A percentile compares a stretch with the other conserved stretches of the same genome.
Evolutionary conservation across 2,888 invertebrate genomes (phyloP).

Genomic region (Drosophila meridiana): DNA sequence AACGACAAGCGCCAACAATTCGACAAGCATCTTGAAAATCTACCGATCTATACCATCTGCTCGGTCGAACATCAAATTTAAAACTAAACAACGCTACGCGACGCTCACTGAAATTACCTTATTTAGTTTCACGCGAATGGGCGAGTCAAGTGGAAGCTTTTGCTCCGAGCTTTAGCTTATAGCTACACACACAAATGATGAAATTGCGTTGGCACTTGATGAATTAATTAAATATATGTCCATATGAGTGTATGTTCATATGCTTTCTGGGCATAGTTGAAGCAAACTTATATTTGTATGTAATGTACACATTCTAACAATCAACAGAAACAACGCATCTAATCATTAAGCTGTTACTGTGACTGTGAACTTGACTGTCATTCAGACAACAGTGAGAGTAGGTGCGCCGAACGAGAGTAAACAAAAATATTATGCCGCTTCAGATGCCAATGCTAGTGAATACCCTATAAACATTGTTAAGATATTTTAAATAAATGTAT

Average conservation of each 20-base stretch:
- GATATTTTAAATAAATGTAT: not conserved
- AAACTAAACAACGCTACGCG: constrained; percentile 14
- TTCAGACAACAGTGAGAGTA: not conserved
- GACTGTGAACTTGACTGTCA: constrained; percentile 21
- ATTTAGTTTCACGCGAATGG: constrained; percentile 1
- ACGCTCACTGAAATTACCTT: constrained; percentile 7
- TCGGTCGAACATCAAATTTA: not conserved
- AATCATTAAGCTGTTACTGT: not conserved
- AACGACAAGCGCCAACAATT: constrained; percentile 24
- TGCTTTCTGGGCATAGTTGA: not conserved
- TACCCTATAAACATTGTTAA: not conserved
- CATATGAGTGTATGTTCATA: not conserved
- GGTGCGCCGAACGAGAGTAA: not conserved
- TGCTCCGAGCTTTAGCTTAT: constrained; percentile 13
- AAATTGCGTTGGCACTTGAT: constrained; percentile 12
- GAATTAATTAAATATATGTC: not conserved
- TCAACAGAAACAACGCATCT: constrained; percentile 1
- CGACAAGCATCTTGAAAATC: constrained; percentile 31
- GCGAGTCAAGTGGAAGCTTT: constrained; percentile 24
- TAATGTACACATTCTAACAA: not conserved
- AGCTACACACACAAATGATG: constrained; percentile 3
- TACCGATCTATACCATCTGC: not conserved
- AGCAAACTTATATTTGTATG: not conserved
- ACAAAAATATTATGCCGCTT: not conserved
- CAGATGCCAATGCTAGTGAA: not conserved